Conservation (phyloP, 2,888 invertebrate genomes). For the Drosophila bunnanda region DNA sequence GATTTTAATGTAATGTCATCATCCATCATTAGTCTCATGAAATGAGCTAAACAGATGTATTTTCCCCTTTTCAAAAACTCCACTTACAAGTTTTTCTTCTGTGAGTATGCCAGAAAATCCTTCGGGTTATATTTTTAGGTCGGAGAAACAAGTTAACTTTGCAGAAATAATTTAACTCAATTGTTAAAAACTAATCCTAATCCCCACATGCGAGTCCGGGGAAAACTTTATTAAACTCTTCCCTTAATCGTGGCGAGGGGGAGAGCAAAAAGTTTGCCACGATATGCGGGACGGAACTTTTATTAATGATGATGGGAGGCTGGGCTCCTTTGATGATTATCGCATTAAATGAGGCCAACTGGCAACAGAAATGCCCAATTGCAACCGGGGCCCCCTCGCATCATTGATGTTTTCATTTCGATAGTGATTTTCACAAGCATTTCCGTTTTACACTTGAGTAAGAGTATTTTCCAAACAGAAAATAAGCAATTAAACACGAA, state of each 20-base stretch:
- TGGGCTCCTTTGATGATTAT: constrained; percentile 22
- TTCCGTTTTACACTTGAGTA: neutral
- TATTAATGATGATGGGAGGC: constrained; percentile 24
- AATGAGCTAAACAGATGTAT: no score
- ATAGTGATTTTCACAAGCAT: constrained; percentile 57
- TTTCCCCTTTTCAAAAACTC: no score
- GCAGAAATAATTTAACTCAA: neutral
- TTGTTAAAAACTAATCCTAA: neutral
- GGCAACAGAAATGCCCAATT: constrained; percentile 6
- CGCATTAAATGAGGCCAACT: neutral
- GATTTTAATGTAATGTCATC: no score
- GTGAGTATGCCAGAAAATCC: neutral
- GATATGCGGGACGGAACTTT: constrained; percentile 13
- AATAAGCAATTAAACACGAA: neutral
- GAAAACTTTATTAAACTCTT: constrained; percentile 2
- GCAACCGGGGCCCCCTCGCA: constrained; percentile 34
- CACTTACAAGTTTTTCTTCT: neutral
- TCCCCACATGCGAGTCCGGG: neutral
- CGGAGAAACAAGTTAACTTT: neutral
- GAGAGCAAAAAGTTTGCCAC: neutral
- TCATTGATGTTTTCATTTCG: constrained; percentile 67
- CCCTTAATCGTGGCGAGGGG: neutral
- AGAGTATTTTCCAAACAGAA: neutral
- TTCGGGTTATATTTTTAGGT: neutral
- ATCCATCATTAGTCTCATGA: no score